These are phyloP conservation scores for Troides helena DNA, from an alignment of 2,888 invertebrate genomes.

Conservation along the genomic window DNA sequence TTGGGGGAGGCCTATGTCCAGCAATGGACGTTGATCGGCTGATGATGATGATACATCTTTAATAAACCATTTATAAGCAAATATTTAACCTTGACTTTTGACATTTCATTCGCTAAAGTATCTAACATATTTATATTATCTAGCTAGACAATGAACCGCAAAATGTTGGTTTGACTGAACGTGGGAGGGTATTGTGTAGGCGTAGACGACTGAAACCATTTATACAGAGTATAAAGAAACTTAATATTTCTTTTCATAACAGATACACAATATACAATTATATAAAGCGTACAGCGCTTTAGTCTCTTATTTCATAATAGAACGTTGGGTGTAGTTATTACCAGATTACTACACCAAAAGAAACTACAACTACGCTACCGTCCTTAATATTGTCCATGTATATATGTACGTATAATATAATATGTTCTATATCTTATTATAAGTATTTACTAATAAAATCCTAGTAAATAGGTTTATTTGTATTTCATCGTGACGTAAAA, in stretches of 20 bases:
- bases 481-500: too few species aligned
- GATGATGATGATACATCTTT: background rate
- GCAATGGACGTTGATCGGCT: too few species aligned
- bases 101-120: background rate
- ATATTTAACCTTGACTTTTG: background rate
- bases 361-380: background rate
- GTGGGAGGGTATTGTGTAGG: slow-evolving; percentile 12
- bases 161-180: slow-evolving; percentile 4
- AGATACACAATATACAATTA: background rate
- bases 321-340: background rate
- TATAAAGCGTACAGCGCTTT: background rate
- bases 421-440: too few species aligned
- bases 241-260: background rate
- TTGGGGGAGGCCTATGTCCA: too few species aligned
- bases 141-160: slow-evolving; percentile 15
- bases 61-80: background rate
- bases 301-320: background rate
- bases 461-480: too few species aligned
- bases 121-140: background rate
- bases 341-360: too few species aligned
- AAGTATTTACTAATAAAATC: too few species aligned
- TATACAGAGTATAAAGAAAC: background rate
- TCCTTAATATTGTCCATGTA: background rate
- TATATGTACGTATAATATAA: too few species aligned
- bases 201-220: background rate